These are phyloP conservation scores for Yoshiicerus persimilis DNA, from an alignment of 1,140 invertebrate species.

Conservation along the genomic window DNA sequence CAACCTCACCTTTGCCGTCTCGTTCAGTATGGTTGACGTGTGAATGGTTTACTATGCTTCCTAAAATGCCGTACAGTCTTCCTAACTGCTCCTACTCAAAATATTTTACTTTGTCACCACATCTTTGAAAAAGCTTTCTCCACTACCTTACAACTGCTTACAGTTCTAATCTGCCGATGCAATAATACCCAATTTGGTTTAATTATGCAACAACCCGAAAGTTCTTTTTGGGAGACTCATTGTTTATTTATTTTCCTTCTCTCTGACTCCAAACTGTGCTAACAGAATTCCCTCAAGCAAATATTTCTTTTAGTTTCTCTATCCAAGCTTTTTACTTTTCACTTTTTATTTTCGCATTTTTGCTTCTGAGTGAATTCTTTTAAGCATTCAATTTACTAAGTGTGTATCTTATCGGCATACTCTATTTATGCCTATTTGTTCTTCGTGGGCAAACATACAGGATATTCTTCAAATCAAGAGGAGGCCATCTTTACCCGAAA, in stretches of 20 bases:
- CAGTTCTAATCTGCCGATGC: too few species aligned
- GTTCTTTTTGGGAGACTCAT: slow-evolving; percentile 3
- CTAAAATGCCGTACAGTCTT: not conserved
- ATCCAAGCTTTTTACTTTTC: not conserved
- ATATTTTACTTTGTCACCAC: not conserved
- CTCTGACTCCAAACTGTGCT: slow-evolving; percentile 17
- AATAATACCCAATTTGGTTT: not conserved
- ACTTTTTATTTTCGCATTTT: not conserved
- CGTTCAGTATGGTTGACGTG: not conserved
- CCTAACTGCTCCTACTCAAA: not conserved
- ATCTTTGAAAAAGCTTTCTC: too few species aligned
- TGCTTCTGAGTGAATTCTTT: slow-evolving; percentile 2
- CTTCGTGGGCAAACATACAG: not conserved
- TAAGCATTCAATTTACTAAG: not conserved
- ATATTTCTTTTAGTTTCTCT: not conserved
- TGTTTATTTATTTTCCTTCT: not conserved
- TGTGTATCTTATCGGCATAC: not conserved
- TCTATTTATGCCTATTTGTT: not conserved
- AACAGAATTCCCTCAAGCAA: not conserved
- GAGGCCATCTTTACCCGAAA: slow-evolving; percentile 63
- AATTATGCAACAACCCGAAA: not conserved
- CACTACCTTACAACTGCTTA: too few species aligned
- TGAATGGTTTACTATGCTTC: not conserved
- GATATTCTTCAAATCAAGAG: slow-evolving; percentile 51
- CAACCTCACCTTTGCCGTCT: not conserved